Percentiles rank a stretch among this genome's conserved stretches.
These are phyloP conservation scores for Loxodonta africana DNA, from an alignment of 2,113 vertebrate genomes.

Conservation along the genomic window DNA sequence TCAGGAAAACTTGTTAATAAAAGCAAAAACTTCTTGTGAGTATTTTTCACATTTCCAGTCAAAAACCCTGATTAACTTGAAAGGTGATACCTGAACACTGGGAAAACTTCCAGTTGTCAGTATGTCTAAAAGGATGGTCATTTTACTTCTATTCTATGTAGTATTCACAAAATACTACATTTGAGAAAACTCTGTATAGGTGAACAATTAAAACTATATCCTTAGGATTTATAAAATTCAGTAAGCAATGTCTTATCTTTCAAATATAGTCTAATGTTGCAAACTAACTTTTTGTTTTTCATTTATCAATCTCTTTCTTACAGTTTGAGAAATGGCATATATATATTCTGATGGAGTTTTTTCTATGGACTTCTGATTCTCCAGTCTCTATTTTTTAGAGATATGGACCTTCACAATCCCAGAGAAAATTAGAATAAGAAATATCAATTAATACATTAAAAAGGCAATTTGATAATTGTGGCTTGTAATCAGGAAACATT, in stretches of 20 bases:
- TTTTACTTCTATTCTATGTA: neutral
- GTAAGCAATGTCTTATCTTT: neutral
- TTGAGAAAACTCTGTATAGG: neutral
- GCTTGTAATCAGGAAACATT: neutral
- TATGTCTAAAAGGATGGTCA: neutral
- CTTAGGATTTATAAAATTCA: neutral
- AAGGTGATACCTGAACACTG: neutral
- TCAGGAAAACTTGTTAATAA: neutral
- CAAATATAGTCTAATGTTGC: neutral
- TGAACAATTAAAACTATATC: neutral
- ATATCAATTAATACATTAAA: neutral
- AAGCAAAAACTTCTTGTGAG: neutral
- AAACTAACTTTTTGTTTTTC: neutral
- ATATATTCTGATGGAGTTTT: neutral
- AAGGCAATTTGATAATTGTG: neutral
- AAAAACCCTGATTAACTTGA: neutral
- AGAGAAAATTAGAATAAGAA: neutral
- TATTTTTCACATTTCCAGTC: neutral
- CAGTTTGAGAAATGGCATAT: neutral
- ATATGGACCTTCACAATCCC: neutral
- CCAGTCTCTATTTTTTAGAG: neutral
- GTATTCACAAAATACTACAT: neutral
- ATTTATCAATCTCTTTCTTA: neutral
- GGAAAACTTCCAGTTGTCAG: neutral
- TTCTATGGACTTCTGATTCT: neutral